Evolutionary conservation across 2,888 invertebrate species (phyloP), one percentile per base, ranked within the genome.

Genomic region (Listrodromus nycthemerus): DNA sequence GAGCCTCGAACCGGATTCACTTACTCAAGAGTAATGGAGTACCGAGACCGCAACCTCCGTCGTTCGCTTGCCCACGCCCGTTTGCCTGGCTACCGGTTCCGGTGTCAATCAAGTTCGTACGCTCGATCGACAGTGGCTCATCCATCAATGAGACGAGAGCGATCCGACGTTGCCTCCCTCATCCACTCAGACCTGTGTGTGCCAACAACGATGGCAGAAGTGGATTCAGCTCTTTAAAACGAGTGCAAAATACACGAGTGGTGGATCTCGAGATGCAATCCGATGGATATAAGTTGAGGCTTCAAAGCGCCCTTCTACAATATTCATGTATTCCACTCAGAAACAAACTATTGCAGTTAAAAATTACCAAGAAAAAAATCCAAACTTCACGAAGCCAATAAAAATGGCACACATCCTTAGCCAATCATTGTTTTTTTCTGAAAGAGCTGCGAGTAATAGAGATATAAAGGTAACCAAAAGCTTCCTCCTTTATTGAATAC

Each of bases 41-140:
- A 48, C 37, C 65, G 65, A 65, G 55, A 83, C 74, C 77, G 55
- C 77, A 78, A 78, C 69, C 73, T 75, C 75, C 45, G 37, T 58
- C 71, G 19, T 50, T 73, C 61, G 73, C 61, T 27, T 45, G 58
- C 73, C 41, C 73, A 45, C 45, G 27, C 61, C 45, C 61, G 73
- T 19, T 73, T 61, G 10, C 58, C 63, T 37, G 75, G 67, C 65
- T 27, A 73, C 63, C 52, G 27, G 48, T 81, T 69, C 69, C 73
- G 77, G 77, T 74, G 80, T 83, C 83, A 85, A 85, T 83, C 80
- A 83, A 80, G 70, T 70, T 80, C 65, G 75, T 78, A 70, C 74
- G 50, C 69, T 77, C 65, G 69, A 80, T 63, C 63, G 61, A 37
- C 16, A 63, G 50, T 45, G 69, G 37, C 63, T 33, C 80, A 85